These are phyloP conservation scores for Diglossa cyanea DNA, from an alignment of 2,797 vertebrate genomes.

Conservation along the genomic window DNA sequence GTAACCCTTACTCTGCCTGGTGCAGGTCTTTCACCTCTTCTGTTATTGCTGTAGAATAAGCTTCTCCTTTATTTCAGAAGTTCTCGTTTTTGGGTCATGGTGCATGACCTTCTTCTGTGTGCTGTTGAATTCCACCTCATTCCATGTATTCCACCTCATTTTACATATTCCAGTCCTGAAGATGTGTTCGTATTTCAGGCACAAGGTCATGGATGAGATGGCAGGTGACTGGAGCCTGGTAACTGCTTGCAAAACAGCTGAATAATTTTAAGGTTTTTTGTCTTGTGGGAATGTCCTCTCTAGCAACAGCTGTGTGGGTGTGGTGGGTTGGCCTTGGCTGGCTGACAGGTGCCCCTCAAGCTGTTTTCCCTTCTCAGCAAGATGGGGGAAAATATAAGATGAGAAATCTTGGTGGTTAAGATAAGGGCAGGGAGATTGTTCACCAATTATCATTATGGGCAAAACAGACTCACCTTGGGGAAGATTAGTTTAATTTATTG, in stretches of 20 bases:
- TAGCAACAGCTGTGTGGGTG: neutral
- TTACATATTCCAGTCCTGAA: neutral
- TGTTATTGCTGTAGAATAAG: neutral
- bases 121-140: neutral
- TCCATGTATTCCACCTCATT: neutral
- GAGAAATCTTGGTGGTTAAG: neutral
- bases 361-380: neutral
- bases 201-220: neutral
- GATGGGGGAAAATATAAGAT: neutral
- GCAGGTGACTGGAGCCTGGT: neutral
- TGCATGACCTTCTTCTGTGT: neutral
- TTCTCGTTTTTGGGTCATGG: neutral
- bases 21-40: neutral
- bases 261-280: neutral
- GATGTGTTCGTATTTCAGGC: neutral
- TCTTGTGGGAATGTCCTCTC: neutral
- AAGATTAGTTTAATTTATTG: neutral
- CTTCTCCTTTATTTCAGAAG: neutral
- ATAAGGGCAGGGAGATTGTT: neutral
- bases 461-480: neutral
- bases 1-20: neutral
- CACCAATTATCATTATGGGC: neutral
- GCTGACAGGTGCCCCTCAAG: neutral
- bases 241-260: neutral
- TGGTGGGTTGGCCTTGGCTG: neutral